Evolutionary conservation across 2,113 vertebrate genomes (phyloP), one percentile per base, ranked within the genome.

Genomic region (Monarcha castaneiventris): DNA sequence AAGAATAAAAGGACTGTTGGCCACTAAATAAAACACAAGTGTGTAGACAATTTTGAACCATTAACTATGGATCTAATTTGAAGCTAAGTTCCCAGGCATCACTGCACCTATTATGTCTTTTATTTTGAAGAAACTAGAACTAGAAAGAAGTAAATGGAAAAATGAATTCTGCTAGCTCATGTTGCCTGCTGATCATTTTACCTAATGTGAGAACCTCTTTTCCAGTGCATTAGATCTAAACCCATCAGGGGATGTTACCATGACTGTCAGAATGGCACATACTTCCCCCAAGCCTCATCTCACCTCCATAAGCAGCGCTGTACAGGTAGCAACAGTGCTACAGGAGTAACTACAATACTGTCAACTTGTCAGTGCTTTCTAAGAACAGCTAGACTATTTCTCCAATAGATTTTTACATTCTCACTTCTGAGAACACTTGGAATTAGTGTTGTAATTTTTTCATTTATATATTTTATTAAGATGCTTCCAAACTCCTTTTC

Each of bases 1-100:
- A 84, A 78, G 37, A 52, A 90, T 66, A 85, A 96, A 93, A 83
- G 22, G 80, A 68, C 86, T 96, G 78, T 94, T 96, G 77, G 41
- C 32, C 46, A 79, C 88, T 96, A 94, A 97, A 95, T 79, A 89
- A 77, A 94, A 76, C 37, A 80, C 37, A 92, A 87, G 4, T 30
- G 15, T 39, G 11, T 44, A 75, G 85, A 63, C 81, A 72, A 94
- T 95, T 71, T 61, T 79, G 51, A 97, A 55, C 37, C 61, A 85
- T 52, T 54, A 95, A 55, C 33, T 85, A 54, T 59, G 49, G 64
- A 94, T 77, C 49, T 80, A 44, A 73, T 93, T 73, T 46, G 23
- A 80, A 78, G 19, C 14, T 11, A 66, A 37, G 2, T 77, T 66
- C 13, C 17, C 30, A 93, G 48, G 49, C 44, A 46, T 4, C 3